These are phyloP conservation scores for Carassius auratus DNA, from an alignment of 2,113 vertebrate genomes.

Conservation along the genomic window DNA sequence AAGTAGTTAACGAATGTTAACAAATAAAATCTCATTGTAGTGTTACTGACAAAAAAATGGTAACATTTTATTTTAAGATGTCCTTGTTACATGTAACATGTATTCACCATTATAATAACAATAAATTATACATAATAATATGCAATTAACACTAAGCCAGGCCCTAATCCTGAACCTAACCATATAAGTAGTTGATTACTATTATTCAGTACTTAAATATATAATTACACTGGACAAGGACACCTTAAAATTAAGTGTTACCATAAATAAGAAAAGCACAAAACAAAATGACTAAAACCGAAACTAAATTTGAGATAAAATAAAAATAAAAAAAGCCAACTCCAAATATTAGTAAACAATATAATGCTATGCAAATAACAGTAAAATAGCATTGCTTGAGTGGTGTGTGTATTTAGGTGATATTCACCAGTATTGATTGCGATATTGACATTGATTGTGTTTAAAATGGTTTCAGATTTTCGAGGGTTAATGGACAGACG, in stretches of 20 bases:
- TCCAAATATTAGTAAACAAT: not conserved
- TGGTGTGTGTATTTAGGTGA: not conserved
- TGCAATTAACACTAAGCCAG: too few species aligned
- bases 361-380: not conserved
- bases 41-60: not conserved
- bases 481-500: constrained; percentile 81
- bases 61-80: too few species aligned
- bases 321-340: too few species aligned
- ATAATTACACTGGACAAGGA: too few species aligned
- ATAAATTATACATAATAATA: too few species aligned
- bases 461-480: constrained; percentile 69
- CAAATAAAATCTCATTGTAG: not conserved
- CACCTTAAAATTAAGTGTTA: too few species aligned
- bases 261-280: too few species aligned
- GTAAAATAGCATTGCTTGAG: not conserved
- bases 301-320: not conserved
- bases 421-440: not conserved
- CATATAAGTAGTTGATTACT: too few species aligned
- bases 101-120: too few species aligned
- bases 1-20: not conserved
- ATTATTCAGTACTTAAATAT: too few species aligned
- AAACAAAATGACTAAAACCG: not conserved
- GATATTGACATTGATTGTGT: not conserved
- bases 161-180: too few species aligned
- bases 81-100: too few species aligned